Conservation (phyloP, 2,888 invertebrate species). For the Drosophila sordidula region DNA sequence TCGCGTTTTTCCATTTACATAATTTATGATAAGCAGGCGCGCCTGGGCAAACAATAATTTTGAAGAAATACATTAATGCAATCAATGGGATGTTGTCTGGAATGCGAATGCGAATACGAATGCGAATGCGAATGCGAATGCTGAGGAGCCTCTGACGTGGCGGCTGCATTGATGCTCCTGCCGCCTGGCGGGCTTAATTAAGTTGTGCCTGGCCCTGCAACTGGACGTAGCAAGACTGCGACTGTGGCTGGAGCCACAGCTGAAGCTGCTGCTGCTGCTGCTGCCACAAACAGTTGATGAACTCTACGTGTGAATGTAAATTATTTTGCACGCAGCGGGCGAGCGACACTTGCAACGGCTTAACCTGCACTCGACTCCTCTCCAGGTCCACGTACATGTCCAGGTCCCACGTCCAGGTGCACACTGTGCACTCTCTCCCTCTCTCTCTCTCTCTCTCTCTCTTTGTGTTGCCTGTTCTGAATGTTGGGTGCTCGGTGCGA, state of each 20-base stretch:
- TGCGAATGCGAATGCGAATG: too few relatives aligned
- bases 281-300: conserved; percentile 81
- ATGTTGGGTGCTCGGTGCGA: conserved; percentile 67
- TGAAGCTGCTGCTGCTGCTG: conserved; percentile 39
- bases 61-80: conserved; percentile 83
- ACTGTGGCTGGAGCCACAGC: conserved; percentile 5
- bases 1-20: conserved; percentile 83
- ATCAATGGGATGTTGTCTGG: conserved; percentile 74
- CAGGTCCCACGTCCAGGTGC: conserved; percentile 25
- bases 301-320: conserved; percentile 81
- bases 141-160: conserved; percentile 21
- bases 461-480: conserved; percentile 8
- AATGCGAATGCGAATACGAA: conserved; percentile 36
- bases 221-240: not conserved
- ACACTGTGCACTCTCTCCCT: conserved; percentile 12
- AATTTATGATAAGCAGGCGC: conserved; percentile 84
- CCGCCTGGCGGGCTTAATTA: conserved; percentile 66
- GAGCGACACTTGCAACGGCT: conserved; percentile 77
- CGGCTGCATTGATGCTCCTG: conserved; percentile 63
- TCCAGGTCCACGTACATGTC: conserved; percentile 18
- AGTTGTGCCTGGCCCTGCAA: conserved; percentile 58
- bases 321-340: conserved; percentile 80
- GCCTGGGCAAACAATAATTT: conserved; percentile 84
- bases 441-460: conserved; percentile 8
- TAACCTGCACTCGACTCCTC: conserved; percentile 53